Evolutionary conservation across 2,888 invertebrate genomes (phyloP).

Genomic region (Cerastis rubricosa): DNA sequence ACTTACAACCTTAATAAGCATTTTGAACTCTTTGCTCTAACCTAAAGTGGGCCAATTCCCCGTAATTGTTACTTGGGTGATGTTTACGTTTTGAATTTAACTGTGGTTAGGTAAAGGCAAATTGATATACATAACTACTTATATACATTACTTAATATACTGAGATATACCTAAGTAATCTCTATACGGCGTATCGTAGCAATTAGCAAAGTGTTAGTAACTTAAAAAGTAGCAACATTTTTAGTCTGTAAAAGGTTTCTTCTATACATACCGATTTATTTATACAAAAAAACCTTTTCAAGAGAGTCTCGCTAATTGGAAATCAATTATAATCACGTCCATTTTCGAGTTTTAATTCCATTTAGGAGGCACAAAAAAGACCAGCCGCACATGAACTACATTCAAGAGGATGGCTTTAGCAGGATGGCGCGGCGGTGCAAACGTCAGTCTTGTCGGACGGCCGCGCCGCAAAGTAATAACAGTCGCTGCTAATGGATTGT

Average conservation of each 20-base stretch:
- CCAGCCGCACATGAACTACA: conserved; percentile 55
- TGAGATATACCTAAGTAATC: conserved; percentile 18
- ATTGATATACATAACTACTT: conserved; percentile 26
- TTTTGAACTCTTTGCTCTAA: conserved; percentile 67
- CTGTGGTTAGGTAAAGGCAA: conserved; percentile 41
- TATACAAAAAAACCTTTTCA: conserved; percentile 16
- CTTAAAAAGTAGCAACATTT: conserved; percentile 18
- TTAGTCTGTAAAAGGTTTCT: conserved; percentile 24
- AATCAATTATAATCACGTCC: conserved; percentile 46
- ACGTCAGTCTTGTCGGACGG: conserved; percentile 73
- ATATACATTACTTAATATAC: conserved; percentile 14
- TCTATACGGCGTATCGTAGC: conserved; percentile 4
- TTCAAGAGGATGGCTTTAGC: conserved; percentile 68
- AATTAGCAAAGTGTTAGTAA: conserved; percentile 31
- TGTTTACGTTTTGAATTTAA: conserved; percentile 63
- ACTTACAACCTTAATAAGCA: conserved; percentile 69
- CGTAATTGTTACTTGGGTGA: conserved; percentile 61
- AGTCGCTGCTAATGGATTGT: conserved; percentile 82
- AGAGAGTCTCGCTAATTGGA: conserved; percentile 37
- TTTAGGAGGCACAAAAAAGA: conserved; percentile 58
- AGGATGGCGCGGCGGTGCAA: conserved; percentile 72
- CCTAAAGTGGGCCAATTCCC: conserved; percentile 62
- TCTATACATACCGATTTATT: neutral
- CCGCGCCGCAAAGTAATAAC: conserved; percentile 78
- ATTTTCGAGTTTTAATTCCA: conserved; percentile 56